Evolutionary conservation across 2,113 vertebrate species (phyloP).

Genomic region (Vanacampus margaritifer): DNA sequence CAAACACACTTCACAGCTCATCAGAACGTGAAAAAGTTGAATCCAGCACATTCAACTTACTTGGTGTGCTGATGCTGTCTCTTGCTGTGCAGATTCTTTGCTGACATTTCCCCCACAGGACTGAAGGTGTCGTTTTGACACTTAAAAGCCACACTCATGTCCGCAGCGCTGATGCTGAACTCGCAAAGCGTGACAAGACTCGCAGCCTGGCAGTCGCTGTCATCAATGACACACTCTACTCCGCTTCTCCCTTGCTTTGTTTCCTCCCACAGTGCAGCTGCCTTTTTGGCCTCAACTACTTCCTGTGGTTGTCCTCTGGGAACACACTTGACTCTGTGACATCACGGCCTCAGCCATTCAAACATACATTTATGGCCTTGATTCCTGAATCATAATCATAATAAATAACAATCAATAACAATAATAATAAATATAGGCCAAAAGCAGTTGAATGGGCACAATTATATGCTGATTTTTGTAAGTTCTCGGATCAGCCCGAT

Average conservation of each 20-base stretch:
- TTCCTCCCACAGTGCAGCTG: slow-evolving; percentile 55
- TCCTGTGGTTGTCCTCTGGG: slow-evolving; percentile 57
- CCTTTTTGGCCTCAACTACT: slow-evolving; percentile 42
- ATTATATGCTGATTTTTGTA: too few species aligned
- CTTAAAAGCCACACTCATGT: slow-evolving; percentile 54
- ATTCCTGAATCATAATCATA: too few species aligned
- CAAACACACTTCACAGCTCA: not conserved
- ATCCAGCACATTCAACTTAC: slow-evolving; percentile 55
- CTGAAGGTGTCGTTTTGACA: slow-evolving; percentile 48
- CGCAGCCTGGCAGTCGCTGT: slow-evolving; percentile 34
- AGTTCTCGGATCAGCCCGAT: too few species aligned
- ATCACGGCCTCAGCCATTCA: slow-evolving; percentile 13
- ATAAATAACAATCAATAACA: too few species aligned
- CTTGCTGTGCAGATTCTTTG: slow-evolving; percentile 44
- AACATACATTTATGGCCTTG: not conserved
- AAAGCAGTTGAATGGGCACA: too few species aligned
- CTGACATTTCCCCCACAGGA: slow-evolving; percentile 57
- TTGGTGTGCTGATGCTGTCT: slow-evolving; percentile 22
- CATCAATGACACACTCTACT: slow-evolving; percentile 23
- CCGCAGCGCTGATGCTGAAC: slow-evolving; percentile 41
- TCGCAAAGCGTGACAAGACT: slow-evolving; percentile 25
- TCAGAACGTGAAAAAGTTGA: not conserved
- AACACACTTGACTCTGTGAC: slow-evolving; percentile 42
- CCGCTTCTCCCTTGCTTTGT: slow-evolving; percentile 35
- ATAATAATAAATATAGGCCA: too few species aligned